These are phyloP conservation scores for Lamprologus tigripictilis DNA, from an alignment of 2,113 vertebrate genomes.

Conservation along the genomic window DNA sequence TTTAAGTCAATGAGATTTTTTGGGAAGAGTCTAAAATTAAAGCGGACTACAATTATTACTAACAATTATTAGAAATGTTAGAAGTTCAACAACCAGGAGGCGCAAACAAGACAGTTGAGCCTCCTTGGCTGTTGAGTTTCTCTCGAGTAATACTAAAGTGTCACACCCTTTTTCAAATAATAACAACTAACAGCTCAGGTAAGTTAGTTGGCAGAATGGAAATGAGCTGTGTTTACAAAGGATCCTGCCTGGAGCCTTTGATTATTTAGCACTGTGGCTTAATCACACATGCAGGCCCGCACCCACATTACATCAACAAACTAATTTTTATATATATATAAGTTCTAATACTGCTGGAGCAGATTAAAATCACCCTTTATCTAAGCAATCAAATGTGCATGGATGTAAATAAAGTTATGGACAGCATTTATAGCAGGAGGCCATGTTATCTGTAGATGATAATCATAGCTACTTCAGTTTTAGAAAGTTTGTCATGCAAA, in stretches of 20 bases:
- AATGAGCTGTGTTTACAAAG: constrained; percentile 1
- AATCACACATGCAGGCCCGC: constrained; percentile 4
- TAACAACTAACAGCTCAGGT: constrained; percentile 3
- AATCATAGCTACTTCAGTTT: neutral
- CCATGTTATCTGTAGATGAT: neutral
- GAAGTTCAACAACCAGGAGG: neutral
- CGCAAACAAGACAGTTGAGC: neutral
- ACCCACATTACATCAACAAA: neutral
- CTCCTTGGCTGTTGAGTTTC: neutral
- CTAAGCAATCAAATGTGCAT: neutral
- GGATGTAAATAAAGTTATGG: neutral
- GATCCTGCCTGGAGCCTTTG: neutral
- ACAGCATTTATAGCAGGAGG: neutral
- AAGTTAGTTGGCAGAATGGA: neutral
- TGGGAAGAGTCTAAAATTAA: neutral
- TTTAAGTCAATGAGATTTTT: neutral
- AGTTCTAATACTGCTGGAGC: neutral
- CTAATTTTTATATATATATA: neutral
- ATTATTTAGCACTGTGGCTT: neutral
- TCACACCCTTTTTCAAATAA: neutral
- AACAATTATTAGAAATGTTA: neutral
- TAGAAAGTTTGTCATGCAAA: neutral
- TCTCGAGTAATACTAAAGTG: neutral
- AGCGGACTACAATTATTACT: neutral
- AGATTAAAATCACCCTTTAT: neutral